A percentile compares a stretch with the other conserved stretches of the same genome.
These are phyloP conservation scores for Semotilus atromaculatus DNA, from an alignment of 2,797 vertebrate genomes.

Conservation along the genomic window DNA sequence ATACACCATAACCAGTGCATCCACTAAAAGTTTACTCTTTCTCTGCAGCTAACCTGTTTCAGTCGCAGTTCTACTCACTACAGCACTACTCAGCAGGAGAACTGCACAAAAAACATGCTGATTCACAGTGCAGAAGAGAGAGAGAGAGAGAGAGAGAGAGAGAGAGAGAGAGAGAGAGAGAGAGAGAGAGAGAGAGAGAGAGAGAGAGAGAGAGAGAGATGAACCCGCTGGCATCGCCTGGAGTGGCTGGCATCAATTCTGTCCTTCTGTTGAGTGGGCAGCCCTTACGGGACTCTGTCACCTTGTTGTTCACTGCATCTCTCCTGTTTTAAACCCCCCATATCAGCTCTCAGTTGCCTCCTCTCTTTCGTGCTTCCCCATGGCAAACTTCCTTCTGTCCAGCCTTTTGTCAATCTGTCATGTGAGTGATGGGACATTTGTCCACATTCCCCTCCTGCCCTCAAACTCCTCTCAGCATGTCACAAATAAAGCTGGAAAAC, in stretches of 20 bases:
- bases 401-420: constrained; percentile 20
- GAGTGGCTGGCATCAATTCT: constrained; percentile 32
- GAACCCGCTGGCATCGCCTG: constrained; percentile 40
- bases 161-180: constrained; percentile 49
- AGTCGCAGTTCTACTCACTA: constrained; percentile 41
- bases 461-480: neutral
- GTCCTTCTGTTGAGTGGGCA: constrained; percentile 40
- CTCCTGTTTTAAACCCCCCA: neutral
- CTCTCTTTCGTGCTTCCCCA: neutral
- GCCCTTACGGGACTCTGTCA: constrained; percentile 19
- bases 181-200: neutral
- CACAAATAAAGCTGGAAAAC: neutral
- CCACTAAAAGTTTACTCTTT: neutral
- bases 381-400: neutral
- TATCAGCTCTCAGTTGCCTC: neutral
- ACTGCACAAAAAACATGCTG: constrained; percentile 70
- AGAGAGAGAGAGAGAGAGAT: constrained; percentile 24
- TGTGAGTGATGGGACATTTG: constrained; percentile 16
- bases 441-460: neutral
- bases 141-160: constrained; percentile 55
- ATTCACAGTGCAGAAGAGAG: constrained; percentile 75
- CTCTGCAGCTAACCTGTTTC: neutral
- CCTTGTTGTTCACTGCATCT: constrained; percentile 9
- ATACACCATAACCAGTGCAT: neutral
- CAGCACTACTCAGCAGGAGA: constrained; percentile 21